Base-by-base conservation (phyloP, 2,113 vertebrate species). In the Ameiurus melas region DNA sequence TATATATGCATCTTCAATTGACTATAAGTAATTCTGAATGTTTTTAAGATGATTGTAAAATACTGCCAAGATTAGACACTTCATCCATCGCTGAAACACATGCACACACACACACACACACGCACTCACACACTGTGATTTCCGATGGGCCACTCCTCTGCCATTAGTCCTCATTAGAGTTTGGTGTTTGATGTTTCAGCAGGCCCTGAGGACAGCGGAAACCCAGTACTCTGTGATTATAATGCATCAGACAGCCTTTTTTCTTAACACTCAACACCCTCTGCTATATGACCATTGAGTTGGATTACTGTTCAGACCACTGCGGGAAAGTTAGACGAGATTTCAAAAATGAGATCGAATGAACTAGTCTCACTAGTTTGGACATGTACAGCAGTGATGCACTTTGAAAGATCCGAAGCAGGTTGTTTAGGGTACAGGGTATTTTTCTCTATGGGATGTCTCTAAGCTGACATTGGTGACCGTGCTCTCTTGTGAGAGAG, bases 81-180 rank as follows among this genome's bases (percentile, higher is more conserved):
- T 77, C 89, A 87, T 90, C 36, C 90, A 84, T 89, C 0, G 51
- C 86, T 43, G 22, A 93, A 92, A 89, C 79, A 87, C 68, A 86
- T 86, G 87, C 75, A 89, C 60, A 77, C 68, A 86, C 87, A 88
- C 78, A 90, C 62, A 81, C n/a, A 39, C 87, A 85, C 53, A 68
- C 43, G 33, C 80, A 51, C n/a, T 33, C 86, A 92, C 64, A 89
- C 78, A n/a, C 1, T 16, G 79, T 93, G 91, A 92, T 95, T 95
- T 95, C 94, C 94, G 94, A 86, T 86, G 51, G 93, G 93, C 93
- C 94, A 95, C 95, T 93, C 95, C 95, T 94, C 93, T 95, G 91
- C 94, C 93, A 94, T 95, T 95, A 95, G 95, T 94, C 94, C 94
- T 93, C 93, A 94, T 94, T 95, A 94, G 92, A 71, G 53, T 60